phyloP scores from a whole-genome alignment of 2,113 vertebrate genomes.

The Potamarius usumacintae region DNA sequence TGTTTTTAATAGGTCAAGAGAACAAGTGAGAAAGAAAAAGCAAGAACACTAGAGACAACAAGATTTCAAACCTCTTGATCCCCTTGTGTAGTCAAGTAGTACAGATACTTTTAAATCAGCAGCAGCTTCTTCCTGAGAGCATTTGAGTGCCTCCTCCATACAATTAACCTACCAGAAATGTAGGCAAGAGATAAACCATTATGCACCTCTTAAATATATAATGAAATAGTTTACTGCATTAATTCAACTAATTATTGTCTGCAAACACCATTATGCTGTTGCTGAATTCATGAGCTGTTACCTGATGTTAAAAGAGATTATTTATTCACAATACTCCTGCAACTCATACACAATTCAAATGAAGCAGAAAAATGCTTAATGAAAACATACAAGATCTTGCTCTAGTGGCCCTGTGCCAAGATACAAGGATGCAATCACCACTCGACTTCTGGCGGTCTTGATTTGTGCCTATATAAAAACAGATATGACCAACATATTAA shows the following conservation, averaged over 20 bases:
- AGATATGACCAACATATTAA: conserved; percentile 12
- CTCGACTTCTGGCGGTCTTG: conserved; percentile 82
- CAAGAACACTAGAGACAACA: not conserved
- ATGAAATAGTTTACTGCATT: not conserved
- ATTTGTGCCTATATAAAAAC: conserved; percentile 78
- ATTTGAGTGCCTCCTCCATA: conserved; percentile 82
- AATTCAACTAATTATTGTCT: not conserved
- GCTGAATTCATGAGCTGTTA: not conserved
- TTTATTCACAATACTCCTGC: not conserved
- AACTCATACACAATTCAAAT: not conserved
- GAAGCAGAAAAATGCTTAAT: not conserved
- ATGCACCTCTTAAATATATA: not conserved
- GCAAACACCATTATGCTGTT: not conserved
- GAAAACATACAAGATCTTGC: conserved; percentile 83
- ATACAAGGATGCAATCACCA: conserved; percentile 94
- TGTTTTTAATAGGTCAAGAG: not conserved
- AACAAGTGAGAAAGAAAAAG: not conserved
- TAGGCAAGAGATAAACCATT: not conserved
- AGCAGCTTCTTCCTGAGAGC: conserved; percentile 68
- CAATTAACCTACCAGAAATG: conserved; percentile 81
- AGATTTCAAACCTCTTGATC: conserved; percentile 82
- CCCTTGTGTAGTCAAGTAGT: conserved; percentile 89
- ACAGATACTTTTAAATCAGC: conserved; percentile 84
- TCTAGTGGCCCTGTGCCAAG: conserved; percentile 90
- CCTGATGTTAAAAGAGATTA: not conserved